Conservation (phyloP, 2,113 vertebrate genomes). For the Chamaea fasciata region DNA sequence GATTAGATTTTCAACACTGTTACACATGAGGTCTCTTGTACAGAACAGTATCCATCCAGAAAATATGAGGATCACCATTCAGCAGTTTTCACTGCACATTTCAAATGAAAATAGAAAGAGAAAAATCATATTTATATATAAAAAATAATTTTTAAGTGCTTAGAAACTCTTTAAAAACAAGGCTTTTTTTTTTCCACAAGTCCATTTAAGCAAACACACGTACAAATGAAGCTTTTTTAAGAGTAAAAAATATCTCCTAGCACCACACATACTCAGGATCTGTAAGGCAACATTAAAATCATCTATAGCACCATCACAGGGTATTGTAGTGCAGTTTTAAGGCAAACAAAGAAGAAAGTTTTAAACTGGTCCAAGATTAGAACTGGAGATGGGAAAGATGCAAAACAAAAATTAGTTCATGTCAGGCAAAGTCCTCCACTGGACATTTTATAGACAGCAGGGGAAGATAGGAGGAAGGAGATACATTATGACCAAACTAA, state of each 20-base stretch:
- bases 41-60: not conserved
- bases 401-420: not conserved
- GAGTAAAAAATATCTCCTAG: not conserved
- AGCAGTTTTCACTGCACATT: not conserved
- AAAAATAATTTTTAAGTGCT: not conserved
- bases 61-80: not conserved
- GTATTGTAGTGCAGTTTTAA: not conserved
- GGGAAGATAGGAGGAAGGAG: not conserved
- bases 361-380: not conserved
- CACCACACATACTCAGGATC: not conserved
- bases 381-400: not conserved
- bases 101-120: not conserved
- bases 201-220: not conserved
- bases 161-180: not conserved
- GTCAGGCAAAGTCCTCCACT: not conserved
- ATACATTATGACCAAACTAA: not conserved
- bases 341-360: not conserved
- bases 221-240: not conserved
- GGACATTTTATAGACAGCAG: not conserved
- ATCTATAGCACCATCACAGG: not conserved
- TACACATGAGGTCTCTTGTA: conserved; percentile 28
- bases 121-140: not conserved
- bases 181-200: accelerated
- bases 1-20: conserved; percentile 57
- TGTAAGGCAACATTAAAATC: not conserved